These are phyloP conservation scores for Myathropa florea DNA, from an alignment of 2,888 invertebrate genomes.

Conservation along the genomic window DNA sequence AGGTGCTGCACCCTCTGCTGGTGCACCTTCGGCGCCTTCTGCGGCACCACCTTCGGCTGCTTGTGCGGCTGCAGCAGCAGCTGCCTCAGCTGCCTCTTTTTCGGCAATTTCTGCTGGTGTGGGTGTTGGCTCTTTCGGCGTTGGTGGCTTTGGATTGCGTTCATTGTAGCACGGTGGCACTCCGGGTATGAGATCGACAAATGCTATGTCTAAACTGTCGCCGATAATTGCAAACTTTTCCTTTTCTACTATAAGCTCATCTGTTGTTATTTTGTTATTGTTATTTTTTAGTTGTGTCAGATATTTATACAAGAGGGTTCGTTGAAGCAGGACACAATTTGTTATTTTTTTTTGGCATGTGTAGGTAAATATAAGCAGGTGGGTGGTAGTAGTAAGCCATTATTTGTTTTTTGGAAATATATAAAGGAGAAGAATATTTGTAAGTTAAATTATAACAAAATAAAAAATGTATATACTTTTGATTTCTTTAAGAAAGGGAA, in stretches of 20 bases:
- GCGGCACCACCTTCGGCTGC: conserved; percentile 73
- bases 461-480: background rate
- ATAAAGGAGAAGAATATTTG: conserved; percentile 44
- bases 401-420: conserved; percentile 20
- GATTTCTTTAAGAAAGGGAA: conserved; percentile 17
- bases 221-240: conserved; percentile 96
- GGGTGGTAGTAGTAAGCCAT: conserved; percentile 53
- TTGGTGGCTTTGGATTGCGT: conserved; percentile 80
- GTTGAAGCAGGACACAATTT: conserved; percentile 31
- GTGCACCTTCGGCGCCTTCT: conserved; percentile 59
- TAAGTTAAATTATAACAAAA: conserved; percentile 31
- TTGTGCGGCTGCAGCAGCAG: conserved; percentile 66
- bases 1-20: conserved; percentile 72
- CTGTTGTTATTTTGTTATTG: conserved; percentile 79
- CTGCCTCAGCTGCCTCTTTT: conserved; percentile 74
- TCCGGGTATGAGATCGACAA: conserved; percentile 89
- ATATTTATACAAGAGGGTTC: conserved; percentile 35
- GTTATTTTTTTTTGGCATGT: conserved; percentile 41
- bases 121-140: conserved; percentile 77
- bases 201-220: conserved; percentile 95
- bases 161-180: conserved; percentile 81
- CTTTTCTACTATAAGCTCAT: conserved; percentile 92
- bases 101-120: conserved; percentile 79
- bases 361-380: conserved; percentile 45
- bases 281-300: background rate